Base-by-base conservation (phyloP, 2,888 invertebrate species). In the Aquatica leii region DNA sequence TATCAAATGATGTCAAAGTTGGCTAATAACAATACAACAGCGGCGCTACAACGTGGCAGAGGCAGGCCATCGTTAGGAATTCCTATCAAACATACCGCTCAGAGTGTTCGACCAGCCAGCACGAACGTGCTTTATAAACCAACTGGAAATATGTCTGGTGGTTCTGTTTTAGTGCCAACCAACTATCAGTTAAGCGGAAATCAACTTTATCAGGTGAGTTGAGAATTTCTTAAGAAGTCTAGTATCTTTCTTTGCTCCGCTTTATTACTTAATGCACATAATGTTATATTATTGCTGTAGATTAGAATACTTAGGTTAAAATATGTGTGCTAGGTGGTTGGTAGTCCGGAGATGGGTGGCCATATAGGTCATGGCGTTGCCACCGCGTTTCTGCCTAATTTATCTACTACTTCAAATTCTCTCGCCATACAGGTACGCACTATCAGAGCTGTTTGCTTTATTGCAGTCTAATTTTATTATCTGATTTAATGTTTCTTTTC, bases 121-220 rank as follows among this genome's bases (percentile, higher is more conserved):
- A 52, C 72, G 21, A 88, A 88, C 55, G 88, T 91, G 81, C 86
- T 91, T 83, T 90, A 90, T 73, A 88, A 90, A 82, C 88, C 88
- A 71, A 84, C 86, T 64, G 85, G 85, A n/a, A 20, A n/a, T 63
- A 82, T 87, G 17, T 84, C 84, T 49, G 83, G 85, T 63, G 77
- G 77, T 1, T 82, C 83, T 57, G 83, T 87, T 48, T 77, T 86
- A 70, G 82, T 87, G 59, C 86, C 88, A 11, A 84, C 86, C 8
- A 86, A 86, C 62, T 89, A 87, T 77, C 86, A 86, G 69, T 81
- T 87, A 68, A 82, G 84, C 69, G 86, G 85, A 69, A 87, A 86
- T 78, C 87, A 88, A 77, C 82, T 88, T 72, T 88, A 86, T 81
- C 86, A 87, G 84, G 89, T 89, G 80, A 83, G 81, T 77, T 48